Base-by-base conservation (phyloP, 2,113 vertebrate genomes). In the Toxotes jaculatrix region DNA sequence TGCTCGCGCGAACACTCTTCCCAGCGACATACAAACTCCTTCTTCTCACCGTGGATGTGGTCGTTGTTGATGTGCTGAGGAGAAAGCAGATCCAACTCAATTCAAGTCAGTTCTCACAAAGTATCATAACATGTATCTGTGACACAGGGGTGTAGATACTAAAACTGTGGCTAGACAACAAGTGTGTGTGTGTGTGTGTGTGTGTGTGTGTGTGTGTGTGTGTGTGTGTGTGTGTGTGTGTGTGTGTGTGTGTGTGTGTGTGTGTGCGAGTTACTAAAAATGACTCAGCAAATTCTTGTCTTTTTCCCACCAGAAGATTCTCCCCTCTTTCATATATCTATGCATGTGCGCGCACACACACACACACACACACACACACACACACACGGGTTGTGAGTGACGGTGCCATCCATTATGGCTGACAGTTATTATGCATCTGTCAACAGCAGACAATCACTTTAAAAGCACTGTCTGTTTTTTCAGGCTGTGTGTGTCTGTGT, bases 21-120 rank as follows among this genome's bases (percentile, higher is more conserved):
- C 98, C 98, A 99, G 87, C 96, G 98, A 87, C 98, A 99, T 60
- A 99, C 98, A 38, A 99, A 99, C 94, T 99, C 98, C 93, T 99
- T 99, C 95, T 98, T 99, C 93, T 99, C 98, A 19, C 98, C 98
- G 0, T 99, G 98, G 94, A 99, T 99, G 94, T 99, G 98, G 77
- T 99, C 98, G 0, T 99, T 99, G 94, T 98, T 99, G 94, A 99
- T 99, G 88, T 99, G 98, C 98, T 99, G 91, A 43, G 79, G 70
- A 57, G 71, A 85, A 32, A 32, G n/a, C 21, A 17, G 19, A 17
- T 31, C 51, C 51, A 88, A 53, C 32, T 59, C 38, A 21, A 60
- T 12, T 57, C 9, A 23, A 40, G 63, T 78, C 43, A 79, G 0
- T 31, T 31, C 27, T 34, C 16, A 27, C 23, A 31, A 49, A 2